Evolutionary conservation across 2,888 invertebrate genomes (phyloP), one percentile per base, ranked within the genome.

Genomic region (Dicroscelio sp.): DNA sequence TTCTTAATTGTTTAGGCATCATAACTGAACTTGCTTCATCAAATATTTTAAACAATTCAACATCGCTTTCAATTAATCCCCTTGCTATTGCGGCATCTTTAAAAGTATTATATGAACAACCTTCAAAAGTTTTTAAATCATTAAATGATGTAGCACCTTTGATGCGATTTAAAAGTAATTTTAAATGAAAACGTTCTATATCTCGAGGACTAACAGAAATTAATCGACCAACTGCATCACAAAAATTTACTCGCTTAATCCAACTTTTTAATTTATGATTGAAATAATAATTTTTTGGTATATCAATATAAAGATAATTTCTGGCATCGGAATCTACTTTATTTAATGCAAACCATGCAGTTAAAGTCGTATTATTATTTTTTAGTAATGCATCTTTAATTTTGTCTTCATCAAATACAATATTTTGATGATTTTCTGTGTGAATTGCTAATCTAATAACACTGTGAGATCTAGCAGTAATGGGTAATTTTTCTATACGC

Each of bases 401-500:
- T 30, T 78, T 78, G 17, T 71, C 35, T 43, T 71, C 60, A 25
- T 23, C 14, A 27, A 71, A 87, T 55, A 82, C 35, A 23, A 80
- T 69, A 20, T 82, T 38, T 79, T 91, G 92, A 75, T 92, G 78
- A 82, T 90, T 92, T 90, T 90, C 80, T 33, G 58, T 73, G 82
- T 91, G 92, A 27, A 91, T 60, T 23, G 91, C 83, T 80, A 90
- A 89, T 27, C 80, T 38, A 63, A 86, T 63, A 69, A 93, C 75
- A 58, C 82, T 2, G 60, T 92, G 90, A 2, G 88, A 91, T 80
- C 80, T 85, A 55, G 76, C 87, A 27, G 73, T 84, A 30, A 93
- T 33, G 43, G 90, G 90, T n/a, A 90, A 85, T 90, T 91, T 88
- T 83, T 91, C 58, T 35, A 91, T 92, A n/a, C 91, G 58, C 92